Base-by-base conservation (phyloP, 2,888 invertebrate species). In the Sphaeridia pumilis region DNA sequence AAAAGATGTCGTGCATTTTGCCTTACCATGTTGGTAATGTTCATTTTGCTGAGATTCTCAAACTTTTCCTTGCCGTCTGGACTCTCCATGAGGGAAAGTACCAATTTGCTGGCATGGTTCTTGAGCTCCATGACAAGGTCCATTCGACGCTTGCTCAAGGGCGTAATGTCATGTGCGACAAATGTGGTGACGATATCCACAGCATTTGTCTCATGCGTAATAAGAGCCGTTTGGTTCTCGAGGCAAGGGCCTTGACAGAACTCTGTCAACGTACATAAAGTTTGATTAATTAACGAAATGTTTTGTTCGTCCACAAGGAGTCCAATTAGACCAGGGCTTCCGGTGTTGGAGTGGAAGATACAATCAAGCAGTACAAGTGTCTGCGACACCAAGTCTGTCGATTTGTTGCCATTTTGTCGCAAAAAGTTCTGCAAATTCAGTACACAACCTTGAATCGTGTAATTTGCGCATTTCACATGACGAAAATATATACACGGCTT, bases 191-290 rank as follows among this genome's bases (percentile, higher is more conserved):
- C 95, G 60, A 99, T 98, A 72, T 97, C 97, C 54, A 99, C 76
- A 0, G 98, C 98, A 73, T 98, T 98, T 49, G 93, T 93, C 70
- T 98, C 98, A 73, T 98, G 98, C 2, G 87, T 93, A 14, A 97
- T 95, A 67, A 98, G 95, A 67, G 97, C 94, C 75, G 95, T 93
- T 74, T 94, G 89, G 75, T 99, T 98, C 65, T 97, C 97, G 70
- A 97, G 94, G 69, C 97, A 97, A 0, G 97, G 97, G 0, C 97
- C 97, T 69, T 86, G 90, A 70, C 98, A 98, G 72, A 97, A 98
- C 73, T 98, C 98, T 0, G 98, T 98, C 56, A 98, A 78, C 0
- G 95, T 97, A 73, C 94, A 90, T 46, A 99, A 73, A 0, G 97
- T 97, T 74, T 98, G 98, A 73, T 95, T 95, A 69, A 99, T 95